Evolutionary conservation across 1,140 invertebrate genomes (phyloP).

Genomic region (Zaprionus ghesquierei): DNA sequence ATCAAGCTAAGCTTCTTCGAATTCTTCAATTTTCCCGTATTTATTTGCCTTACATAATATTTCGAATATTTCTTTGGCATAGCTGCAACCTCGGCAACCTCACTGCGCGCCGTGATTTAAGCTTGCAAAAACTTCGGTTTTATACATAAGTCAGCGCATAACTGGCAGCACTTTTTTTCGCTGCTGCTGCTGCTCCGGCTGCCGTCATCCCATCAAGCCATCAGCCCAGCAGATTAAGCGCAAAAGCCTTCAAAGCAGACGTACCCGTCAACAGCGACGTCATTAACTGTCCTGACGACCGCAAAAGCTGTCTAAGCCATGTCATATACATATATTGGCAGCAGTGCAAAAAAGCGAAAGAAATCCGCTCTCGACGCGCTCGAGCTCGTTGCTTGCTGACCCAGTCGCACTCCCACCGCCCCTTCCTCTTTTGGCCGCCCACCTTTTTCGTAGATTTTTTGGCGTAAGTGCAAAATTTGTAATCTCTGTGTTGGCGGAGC

Average conservation of each 20-base stretch:
- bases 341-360: constrained; percentile 38
- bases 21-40: not conserved
- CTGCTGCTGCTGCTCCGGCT: not conserved
- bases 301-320: constrained; percentile 67
- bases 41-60: not conserved
- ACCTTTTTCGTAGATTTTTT: constrained; percentile 19
- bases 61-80: not conserved
- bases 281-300: constrained; percentile 70
- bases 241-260: constrained; percentile 72
- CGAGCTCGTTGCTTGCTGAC: not conserved
- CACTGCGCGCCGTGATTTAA: not conserved
- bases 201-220: not conserved
- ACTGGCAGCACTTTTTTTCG: constrained; percentile 17
- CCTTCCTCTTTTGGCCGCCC: not conserved
- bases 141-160: constrained; percentile 20
- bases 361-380: constrained; percentile 30
- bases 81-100: not conserved
- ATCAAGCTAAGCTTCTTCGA: not conserved
- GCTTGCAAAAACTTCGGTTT: not conserved
- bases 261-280: constrained; percentile 45
- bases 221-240: constrained; percentile 49
- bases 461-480: constrained; percentile 77
- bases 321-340: constrained; percentile 36
- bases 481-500: constrained; percentile 53
- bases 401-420: not conserved